Conservation (phyloP, 1,140 invertebrate genomes). For the Lordiphosa clarofinis region DNA sequence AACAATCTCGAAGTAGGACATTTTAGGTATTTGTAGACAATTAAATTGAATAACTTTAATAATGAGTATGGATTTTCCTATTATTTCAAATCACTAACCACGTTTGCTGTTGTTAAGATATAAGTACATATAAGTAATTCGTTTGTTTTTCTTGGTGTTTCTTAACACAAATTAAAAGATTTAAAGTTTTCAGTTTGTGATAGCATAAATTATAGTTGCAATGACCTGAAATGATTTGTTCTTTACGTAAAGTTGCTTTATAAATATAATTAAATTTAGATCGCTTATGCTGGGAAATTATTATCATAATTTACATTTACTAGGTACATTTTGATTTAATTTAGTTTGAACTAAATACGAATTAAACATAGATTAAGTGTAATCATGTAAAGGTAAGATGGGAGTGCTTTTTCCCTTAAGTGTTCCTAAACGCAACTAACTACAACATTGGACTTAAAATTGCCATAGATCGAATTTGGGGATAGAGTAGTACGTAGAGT, state of each 20-base stretch:
- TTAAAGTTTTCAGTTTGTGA: not conserved
- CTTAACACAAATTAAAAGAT: conserved; percentile 2
- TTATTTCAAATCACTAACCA: conserved; percentile 78
- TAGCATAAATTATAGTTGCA: conserved; percentile 22
- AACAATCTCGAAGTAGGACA: conserved; percentile 9
- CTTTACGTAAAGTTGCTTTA: too few species aligned
- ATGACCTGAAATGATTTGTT: too few species aligned
- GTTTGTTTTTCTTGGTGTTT: conserved; percentile 8
- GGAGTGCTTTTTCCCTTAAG: not conserved
- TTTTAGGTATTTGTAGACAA: conserved; percentile 26
- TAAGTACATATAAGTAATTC: conserved; percentile 20
- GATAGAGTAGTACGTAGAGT: conserved; percentile 28
- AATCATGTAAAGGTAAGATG: conserved; percentile 27
- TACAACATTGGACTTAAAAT: conserved; percentile 12
- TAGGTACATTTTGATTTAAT: conserved; percentile 72
- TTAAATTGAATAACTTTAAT: conserved; percentile 21
- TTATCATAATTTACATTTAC: conserved; percentile 77
- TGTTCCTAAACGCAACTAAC: conserved; percentile 6
- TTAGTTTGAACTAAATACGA: conserved; percentile 60
- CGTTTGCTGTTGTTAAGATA: conserved; percentile 66
- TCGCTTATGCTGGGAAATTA: conserved; percentile 64
- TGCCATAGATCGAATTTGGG: conserved; percentile 12
- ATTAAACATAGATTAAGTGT: conserved; percentile 36
- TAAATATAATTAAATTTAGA: conserved; percentile 29
- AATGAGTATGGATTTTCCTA: conserved; percentile 39